Percentiles rank a stretch among this genome's conserved stretches.
Conservation (phyloP, 2,888 invertebrate species). For the Campaea margaritaria region DNA sequence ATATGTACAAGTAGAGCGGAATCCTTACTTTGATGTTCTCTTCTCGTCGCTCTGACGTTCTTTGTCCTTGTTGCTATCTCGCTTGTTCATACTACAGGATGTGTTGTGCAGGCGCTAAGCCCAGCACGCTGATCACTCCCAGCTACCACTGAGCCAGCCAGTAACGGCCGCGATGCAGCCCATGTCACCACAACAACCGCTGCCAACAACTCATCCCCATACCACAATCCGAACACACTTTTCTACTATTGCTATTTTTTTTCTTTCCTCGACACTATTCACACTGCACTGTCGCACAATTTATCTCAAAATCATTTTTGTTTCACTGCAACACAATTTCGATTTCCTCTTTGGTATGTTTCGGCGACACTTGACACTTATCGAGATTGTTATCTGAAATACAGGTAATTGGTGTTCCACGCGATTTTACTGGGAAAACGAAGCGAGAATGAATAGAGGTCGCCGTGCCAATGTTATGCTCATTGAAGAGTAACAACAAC, state of each 20-base stretch:
- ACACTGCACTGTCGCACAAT: conserved; percentile 76
- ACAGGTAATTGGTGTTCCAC: conserved; percentile 51
- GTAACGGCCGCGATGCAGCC: conserved; percentile 73
- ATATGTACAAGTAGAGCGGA: conserved; percentile 5
- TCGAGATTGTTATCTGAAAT: conserved; percentile 32
- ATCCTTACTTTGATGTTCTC: conserved; percentile 80
- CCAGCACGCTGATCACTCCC: conserved; percentile 80
- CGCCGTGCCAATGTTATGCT: conserved; percentile 82
- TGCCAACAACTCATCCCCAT: conserved; percentile 70
- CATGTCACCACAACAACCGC: conserved; percentile 78
- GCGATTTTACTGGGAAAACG: conserved; percentile 61
- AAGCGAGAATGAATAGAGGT: conserved; percentile 73
- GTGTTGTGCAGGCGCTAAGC: conserved; percentile 77
- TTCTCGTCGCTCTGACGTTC: conserved; percentile 84
- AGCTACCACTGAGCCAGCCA: conserved; percentile 78
- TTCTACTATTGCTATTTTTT: conserved; percentile 69
- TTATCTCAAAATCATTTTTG: conserved; percentile 85
- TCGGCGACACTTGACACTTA: conserved; percentile 69
- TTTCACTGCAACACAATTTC: conserved; percentile 73
- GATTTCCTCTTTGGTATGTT: conserved; percentile 55
- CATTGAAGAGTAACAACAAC: conserved; percentile 83
- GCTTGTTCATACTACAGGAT: conserved; percentile 83
- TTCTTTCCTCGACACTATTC: conserved; percentile 62
- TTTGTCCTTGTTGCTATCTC: conserved; percentile 81
- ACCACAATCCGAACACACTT: conserved; percentile 68